These are phyloP conservation scores for Aythya baeri DNA, from an alignment of 2,113 vertebrate genomes.

Conservation along the genomic window DNA sequence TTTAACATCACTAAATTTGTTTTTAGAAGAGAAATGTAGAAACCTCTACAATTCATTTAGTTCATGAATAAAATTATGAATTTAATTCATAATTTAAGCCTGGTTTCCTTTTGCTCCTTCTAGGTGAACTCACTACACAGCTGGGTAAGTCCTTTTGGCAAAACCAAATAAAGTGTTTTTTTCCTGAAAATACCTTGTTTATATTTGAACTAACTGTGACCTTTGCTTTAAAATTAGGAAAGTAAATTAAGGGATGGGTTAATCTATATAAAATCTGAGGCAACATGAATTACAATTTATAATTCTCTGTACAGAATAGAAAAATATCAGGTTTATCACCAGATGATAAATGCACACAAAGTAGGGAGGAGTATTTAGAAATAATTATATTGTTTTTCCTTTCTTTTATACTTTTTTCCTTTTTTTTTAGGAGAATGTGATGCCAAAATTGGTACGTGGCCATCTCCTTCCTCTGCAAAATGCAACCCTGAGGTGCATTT, in stretches of 20 bases:
- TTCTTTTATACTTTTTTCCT: neutral
- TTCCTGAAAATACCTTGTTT: neutral
- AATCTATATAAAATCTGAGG: neutral
- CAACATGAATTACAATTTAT: neutral
- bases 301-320: neutral
- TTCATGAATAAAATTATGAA: neutral
- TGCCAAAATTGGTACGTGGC: neutral
- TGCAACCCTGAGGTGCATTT: neutral
- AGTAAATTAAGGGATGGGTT: neutral
- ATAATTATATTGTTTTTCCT: neutral
- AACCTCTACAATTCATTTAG: neutral
- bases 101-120: neutral
- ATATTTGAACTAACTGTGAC: too few relatives aligned
- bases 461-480: neutral
- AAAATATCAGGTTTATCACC: neutral
- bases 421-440: neutral
- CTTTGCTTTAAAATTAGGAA: neutral
- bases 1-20: neutral
- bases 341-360: neutral
- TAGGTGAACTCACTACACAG: neutral
- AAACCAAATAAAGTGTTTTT: neutral
- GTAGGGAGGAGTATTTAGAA: too few relatives aligned
- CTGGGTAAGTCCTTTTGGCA: neutral
- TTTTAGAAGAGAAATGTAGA: neutral
- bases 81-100: neutral